Conservation (phyloP, 2,888 invertebrate species). For the Athetis lepigone region DNA sequence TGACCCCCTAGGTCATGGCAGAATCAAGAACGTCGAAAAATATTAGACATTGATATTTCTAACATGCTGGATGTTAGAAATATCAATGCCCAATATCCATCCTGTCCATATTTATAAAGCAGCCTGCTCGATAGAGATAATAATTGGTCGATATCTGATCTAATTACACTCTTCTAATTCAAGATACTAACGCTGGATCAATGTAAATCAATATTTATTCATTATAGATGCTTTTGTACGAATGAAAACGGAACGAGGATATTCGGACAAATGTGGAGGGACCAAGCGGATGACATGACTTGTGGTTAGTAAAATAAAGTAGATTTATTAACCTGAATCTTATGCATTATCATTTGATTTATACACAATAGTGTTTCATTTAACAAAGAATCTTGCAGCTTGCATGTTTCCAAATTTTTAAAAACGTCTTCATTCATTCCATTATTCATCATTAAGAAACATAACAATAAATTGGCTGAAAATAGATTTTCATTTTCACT, state of each 20-base stretch:
- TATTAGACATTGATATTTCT: no score
- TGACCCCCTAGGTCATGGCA: no score
- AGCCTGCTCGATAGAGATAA: no score
- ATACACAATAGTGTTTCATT: constrained; percentile 19
- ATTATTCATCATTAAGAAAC: constrained; percentile 7
- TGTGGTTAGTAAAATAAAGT: constrained; percentile 88
- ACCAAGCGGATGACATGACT: constrained; percentile 91
- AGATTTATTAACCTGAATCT: constrained; percentile 48
- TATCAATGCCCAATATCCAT: no score
- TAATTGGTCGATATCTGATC: background rate
- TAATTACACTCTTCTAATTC: background rate
- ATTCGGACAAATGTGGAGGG: constrained; percentile 92
- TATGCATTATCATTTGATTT: constrained; percentile 49
- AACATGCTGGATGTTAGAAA: no score
- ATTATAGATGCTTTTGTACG: constrained; percentile 92
- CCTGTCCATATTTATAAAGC: no score
- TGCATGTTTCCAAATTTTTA: constrained; percentile 32
- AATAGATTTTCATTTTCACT: constrained; percentile 13
- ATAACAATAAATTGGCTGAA: constrained; percentile 16
- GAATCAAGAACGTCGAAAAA: no score
- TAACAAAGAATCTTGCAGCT: constrained; percentile 29
- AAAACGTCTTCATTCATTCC: constrained; percentile 7
- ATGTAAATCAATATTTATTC: constrained; percentile 44
- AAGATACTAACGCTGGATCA: background rate
- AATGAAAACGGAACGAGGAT: constrained; percentile 91